Evolutionary conservation across 1,140 invertebrate species (phyloP), one percentile per base, ranked within the genome.

Genomic region (Ectropis grisescens): DNA sequence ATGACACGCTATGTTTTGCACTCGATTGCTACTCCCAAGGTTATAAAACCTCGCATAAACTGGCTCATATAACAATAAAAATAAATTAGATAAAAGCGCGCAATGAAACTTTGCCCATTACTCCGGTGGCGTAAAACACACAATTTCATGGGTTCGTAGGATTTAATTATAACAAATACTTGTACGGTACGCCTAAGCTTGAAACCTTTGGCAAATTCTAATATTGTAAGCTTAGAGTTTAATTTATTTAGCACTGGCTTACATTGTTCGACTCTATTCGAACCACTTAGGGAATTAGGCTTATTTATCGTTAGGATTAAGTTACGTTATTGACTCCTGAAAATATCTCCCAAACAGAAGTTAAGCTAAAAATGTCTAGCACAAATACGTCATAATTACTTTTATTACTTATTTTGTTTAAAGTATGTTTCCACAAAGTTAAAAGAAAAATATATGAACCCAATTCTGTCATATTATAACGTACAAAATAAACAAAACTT

Each of bases 61-160:
- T 45, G 61, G 44, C 48, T 67, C 55, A 72, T 75, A 61, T 59
- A 75, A 75, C 68, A 60, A 62, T 75, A 75, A 75, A 72, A 75
- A 75, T 72, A 72, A 72, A 72, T 75, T 69, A 75, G 65, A 74
- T 67, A 74, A 74, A 74, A 69, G 64, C 66, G 58, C 47, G 52
- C 58, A 67, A 68, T 71, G 61, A 66, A 79, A 79, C 64, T 75
- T 75, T 47, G 54, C 37, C 57, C 59, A 67, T 75, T 75, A 71
- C 58, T 50, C 41, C 25, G 38, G 37, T 53, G 37, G 37, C 48
- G 47, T 62, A 59, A 68, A 71, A 65, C 62, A 66, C 39, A 52
- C 57, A 55, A 59, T 62, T 72, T 57, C 55, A 58, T 52, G 58
- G 58, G 50, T 61, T 58, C 53, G 51, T 58, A 36, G 54, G 49